Base-by-base conservation (phyloP, 2,113 vertebrate species). In the Phodopus roborovskii region DNA sequence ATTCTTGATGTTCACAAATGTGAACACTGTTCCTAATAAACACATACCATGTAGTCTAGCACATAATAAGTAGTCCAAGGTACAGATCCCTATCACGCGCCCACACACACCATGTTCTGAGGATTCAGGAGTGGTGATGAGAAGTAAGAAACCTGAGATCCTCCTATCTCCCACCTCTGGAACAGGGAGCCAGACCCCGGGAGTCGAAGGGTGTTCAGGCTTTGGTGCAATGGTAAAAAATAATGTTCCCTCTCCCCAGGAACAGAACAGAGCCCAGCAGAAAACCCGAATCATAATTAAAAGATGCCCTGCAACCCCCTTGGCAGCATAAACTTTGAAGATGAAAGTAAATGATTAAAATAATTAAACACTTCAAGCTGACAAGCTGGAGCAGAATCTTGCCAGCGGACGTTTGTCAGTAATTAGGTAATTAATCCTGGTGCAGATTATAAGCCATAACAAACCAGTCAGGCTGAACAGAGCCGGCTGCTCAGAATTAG, bases 391-490 rank as follows among this genome's bases (percentile, higher is more conserved):
- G 99, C 98, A 99, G 98, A 99, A 99, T 99, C 99, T 99, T 99
- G 99, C 99, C 99, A 99, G 99, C 98, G 99, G 99, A 99, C 99
- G 99, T 99, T 99, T 99, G 99, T 99, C 99, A 98, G 99, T 99
- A 99, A 99, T 99, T 99, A 99, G 99, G 99, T 99, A 99, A 99
- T 99, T 99, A 99, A 99, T 99, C 99, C 99, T 99, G 99, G 99
- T 99, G 99, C 99, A 99, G 99, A 99, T 99, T 99, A 99, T 99
- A 99, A 99, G 99, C 99, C 99, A 99, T 99, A 99, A 99, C 99
- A 99, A 99, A 99, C 99, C 99, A 99, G 99, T 99, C 99, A 99
- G 99, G 99, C 99, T 99, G 99, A 99, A 99, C 99, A 96, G 98
- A 98, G 98, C 98, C 98, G 98, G 98, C 99, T 99, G 98, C 98